Base-by-base conservation (phyloP, 2,797 vertebrate genomes). In the Emys orbicularis region DNA sequence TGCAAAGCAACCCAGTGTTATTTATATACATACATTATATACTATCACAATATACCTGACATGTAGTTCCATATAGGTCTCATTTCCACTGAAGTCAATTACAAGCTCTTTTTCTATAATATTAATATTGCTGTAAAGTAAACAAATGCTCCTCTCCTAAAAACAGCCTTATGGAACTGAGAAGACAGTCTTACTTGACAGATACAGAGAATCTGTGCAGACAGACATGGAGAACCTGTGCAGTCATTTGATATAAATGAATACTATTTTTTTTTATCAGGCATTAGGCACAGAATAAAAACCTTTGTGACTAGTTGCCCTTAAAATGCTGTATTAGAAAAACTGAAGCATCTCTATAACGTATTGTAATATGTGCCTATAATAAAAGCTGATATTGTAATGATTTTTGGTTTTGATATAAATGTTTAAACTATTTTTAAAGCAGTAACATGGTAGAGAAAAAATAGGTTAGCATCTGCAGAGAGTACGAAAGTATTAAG, bases 391-490 rank as follows among this genome's bases (percentile, higher is more conserved):
- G 21, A 72, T 65, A 65, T 25, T 65, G 52, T 13, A 82, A 81
- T 4, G 31, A 13, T 80, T 90, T 90, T 82, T 88, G 15, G 11
- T 88, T 91, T 83, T 91, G 59, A 72, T 16, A 88, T 37, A 15
- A 83, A 52, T 89, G 83, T 50, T 56, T 61, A n/a, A 37, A 4
- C 4, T 18, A 1, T 84, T 74, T 68, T 68, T 93, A 52, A 92
- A 88, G 50, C 2, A 84, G 19, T 23, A 27, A 91, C 65, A 52
- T 82, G 13, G 16, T 84, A 52, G 90, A 96, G 76, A n/a, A 3
- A 77, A 81, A 94, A 85, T 52, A 10, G 79, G 81, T 79, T 90
- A 84, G 86, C 93, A 95, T 25, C 65, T 57, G 19, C 13, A 79
- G 81, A 81, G 79, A 49, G n/a, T 52, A 65, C 15, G 37, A 13